Evolutionary conservation across 2,888 invertebrate genomes (phyloP).

Genomic region (Litoditis marina): DNA sequence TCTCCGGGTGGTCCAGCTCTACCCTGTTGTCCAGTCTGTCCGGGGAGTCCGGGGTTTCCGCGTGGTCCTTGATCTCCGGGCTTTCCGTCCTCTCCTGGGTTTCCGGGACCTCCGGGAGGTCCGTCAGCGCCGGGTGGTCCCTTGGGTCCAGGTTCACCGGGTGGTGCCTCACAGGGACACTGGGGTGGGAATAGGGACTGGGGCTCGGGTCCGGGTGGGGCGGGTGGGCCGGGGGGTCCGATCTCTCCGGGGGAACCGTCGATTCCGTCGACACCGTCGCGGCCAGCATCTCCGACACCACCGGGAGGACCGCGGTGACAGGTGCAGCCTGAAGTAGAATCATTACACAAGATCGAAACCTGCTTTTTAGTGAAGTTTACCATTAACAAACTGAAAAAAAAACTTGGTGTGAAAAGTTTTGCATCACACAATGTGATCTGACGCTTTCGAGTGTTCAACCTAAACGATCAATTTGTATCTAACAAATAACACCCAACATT

Average conservation of each 20-base stretch:
- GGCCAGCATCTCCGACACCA: conserved; percentile 49
- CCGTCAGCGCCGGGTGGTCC: conserved; percentile 52
- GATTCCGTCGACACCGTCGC: conserved; percentile 52
- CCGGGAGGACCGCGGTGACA: conserved; percentile 61
- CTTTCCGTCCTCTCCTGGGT: conserved; percentile 55
- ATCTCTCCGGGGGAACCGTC: conserved; percentile 59
- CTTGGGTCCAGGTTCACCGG: conserved; percentile 52
- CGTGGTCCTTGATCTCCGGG: conserved; percentile 58
- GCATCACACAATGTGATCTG: too few species aligned
- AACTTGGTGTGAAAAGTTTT: too few species aligned
- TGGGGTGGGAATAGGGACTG: conserved; percentile 58
- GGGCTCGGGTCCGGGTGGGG: conserved; percentile 59
- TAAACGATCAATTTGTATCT: too few species aligned
- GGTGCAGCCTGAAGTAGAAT: conserved; percentile 39
- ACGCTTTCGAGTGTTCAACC: too few species aligned
- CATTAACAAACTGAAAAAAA: too few species aligned
- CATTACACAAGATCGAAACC: too few species aligned
- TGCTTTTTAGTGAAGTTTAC: too few species aligned
- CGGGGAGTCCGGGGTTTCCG: conserved; percentile 74
- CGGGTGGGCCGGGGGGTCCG: conserved; percentile 58
- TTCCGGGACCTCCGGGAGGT: conserved; percentile 51
- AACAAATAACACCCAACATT: too few species aligned
- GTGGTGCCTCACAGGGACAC: conserved; percentile 61
- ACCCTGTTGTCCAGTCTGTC: conserved; percentile 62
- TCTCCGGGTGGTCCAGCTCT: conserved; percentile 59